Evolutionary conservation across 2,797 vertebrate genomes (phyloP).

Genomic region (Esox lucius): DNA sequence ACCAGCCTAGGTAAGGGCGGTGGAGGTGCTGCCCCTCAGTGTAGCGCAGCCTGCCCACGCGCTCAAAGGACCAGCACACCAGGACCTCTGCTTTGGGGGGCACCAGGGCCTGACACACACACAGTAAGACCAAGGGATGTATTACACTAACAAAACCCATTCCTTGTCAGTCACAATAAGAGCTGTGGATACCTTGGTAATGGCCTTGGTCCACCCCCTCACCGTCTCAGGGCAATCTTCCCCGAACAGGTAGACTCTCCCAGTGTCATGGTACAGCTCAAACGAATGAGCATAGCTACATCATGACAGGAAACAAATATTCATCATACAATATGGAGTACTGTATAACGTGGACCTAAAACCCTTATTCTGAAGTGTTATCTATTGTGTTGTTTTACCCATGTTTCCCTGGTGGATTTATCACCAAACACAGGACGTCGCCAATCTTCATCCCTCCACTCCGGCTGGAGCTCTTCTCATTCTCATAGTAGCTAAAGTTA

Average conservation of each 20-base stretch:
- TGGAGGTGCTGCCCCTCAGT: conserved; percentile 75
- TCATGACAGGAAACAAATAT: neutral
- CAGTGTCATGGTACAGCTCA: conserved; percentile 76
- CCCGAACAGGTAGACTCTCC: conserved; percentile 80
- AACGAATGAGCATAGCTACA: conserved; percentile 75
- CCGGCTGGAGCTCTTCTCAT: conserved; percentile 62
- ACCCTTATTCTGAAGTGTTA: neutral
- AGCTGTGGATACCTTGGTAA: conserved; percentile 71
- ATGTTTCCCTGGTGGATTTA: conserved; percentile 65
- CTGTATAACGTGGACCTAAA: no score
- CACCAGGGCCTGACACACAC: conserved; percentile 65
- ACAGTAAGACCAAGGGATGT: neutral
- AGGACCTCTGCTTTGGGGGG: conserved; percentile 64
- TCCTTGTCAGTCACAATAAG: neutral
- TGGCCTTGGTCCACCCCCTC: conserved; percentile 75
- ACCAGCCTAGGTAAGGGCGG: conserved; percentile 74
- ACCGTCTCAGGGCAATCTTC: conserved; percentile 55
- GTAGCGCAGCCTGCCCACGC: conserved; percentile 75
- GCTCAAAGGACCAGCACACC: conserved; percentile 70
- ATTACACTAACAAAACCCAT: neutral
- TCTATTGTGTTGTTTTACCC: conserved; percentile 62
- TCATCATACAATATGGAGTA: neutral
- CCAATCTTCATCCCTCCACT: conserved; percentile 72
- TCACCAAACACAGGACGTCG: conserved; percentile 75
- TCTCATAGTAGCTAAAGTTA: conserved; percentile 79